phyloP scores from a whole-genome alignment of 2,797 vertebrate genomes.

The Paedocypris micromegethes region DNA sequence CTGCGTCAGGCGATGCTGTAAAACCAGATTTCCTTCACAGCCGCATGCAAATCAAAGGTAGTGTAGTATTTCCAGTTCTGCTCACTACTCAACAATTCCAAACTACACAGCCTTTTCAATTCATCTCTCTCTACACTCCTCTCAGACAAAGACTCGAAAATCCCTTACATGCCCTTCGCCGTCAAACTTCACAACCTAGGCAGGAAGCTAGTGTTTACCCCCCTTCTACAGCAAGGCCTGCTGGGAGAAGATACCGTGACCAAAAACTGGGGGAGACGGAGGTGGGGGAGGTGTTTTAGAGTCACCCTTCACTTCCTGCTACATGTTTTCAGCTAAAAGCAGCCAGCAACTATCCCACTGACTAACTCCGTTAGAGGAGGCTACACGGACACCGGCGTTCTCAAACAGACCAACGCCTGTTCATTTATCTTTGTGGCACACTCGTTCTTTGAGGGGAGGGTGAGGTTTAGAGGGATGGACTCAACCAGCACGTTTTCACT shows the following conservation, averaged over 20 bases:
- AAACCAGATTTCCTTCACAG: slow-evolving; percentile 39
- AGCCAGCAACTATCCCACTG: slow-evolving; percentile 27
- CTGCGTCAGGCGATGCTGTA: slow-evolving; percentile 26
- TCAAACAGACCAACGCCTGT: slow-evolving; percentile 34
- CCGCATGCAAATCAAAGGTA: slow-evolving; percentile 2
- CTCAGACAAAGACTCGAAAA: neutral
- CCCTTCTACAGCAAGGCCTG: slow-evolving; percentile 39
- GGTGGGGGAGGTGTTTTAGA: slow-evolving; percentile 37
- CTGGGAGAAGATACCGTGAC: slow-evolving; percentile 43
- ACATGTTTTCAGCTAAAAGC: slow-evolving; percentile 34
- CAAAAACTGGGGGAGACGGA: slow-evolving; percentile 4
- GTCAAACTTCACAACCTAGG: slow-evolving; percentile 19
- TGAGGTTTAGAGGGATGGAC: slow-evolving; percentile 21
- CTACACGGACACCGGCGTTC: slow-evolving; percentile 24
- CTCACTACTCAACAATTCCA: slow-evolving; percentile 2
- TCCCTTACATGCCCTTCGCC: slow-evolving; percentile 17
- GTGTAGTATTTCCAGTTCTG: slow-evolving; percentile 1
- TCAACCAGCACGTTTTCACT: slow-evolving; percentile 10
- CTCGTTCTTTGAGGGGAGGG: slow-evolving; percentile 24
- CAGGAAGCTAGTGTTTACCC: slow-evolving; percentile 40
- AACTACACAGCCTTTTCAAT: neutral
- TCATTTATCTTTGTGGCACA: slow-evolving; percentile 43
- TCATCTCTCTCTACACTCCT: neutral
- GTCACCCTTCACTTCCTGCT: slow-evolving; percentile 38
- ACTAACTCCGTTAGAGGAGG: slow-evolving; percentile 1